Evolutionary conservation across 1,140 invertebrate genomes (phyloP), one percentile per base, ranked within the genome.

Genomic region (Neodiprion fabricii): DNA sequence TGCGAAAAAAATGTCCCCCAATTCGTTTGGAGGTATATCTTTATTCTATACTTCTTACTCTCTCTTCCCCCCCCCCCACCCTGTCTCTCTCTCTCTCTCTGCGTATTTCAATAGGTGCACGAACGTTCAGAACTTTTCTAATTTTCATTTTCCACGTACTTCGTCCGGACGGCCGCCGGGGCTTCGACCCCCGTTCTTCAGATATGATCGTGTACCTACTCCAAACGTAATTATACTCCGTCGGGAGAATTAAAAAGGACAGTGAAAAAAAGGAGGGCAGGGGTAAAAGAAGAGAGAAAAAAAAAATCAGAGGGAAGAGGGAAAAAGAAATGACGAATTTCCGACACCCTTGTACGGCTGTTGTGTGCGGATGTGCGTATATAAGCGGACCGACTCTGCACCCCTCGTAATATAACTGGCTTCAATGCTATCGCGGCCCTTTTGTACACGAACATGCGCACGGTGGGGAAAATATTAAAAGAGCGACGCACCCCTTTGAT

Each of bases 341-440:
- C 53, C 11, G 53, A 61, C 53, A 61, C 53, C 53, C 53, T 61
- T 61, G 53, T 61, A 61, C 12, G 67, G 67, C 17, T 69, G 23
- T 23, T 21, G 67, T 69, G 21, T 14, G 21, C 21, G 11, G 21
- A 69, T 17, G 17, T 21, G 12, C 12, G 12, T 17, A 65, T 14
- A 65, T 65, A 65, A 14, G 61, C 12, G 12, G 61, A 14, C 61
- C 12, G 61, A 14, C 61, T 65, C 61, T 23, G 11, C 11, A 21
- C 14, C 14, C 23, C 21, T 23, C 40, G 53, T 14, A 61, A 61
- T 61, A 61, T 61, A 17, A 61, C 67, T 12, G 67, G 21, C 67
- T 69, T 69, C 67, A 69, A 69, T 69, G 67, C 21, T 23, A 69
- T 47, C 67, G 67, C 67, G 23, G 11, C 17, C 21, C 67, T 47